Base-by-base conservation (phyloP, 2,797 vertebrate species). In the Merluccius polli region DNA sequence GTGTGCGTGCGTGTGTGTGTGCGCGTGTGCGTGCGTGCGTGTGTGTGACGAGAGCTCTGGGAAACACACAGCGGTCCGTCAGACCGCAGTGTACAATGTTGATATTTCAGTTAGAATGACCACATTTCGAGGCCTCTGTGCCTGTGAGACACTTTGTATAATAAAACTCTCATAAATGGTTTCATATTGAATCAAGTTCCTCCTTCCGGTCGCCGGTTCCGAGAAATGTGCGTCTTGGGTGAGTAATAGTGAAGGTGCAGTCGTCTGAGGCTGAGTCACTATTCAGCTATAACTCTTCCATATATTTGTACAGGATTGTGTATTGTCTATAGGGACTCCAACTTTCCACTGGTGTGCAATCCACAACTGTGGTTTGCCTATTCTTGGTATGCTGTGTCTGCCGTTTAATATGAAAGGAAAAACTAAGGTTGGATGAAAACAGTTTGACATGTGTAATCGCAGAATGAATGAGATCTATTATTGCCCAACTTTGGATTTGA, bases 181-280 rank as follows among this genome's bases (percentile, higher is more conserved):
- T 95, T 95, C 94, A 93, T 87, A 93, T 89, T 94, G 91, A 94
- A 94, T 93, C 84, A 84, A 91, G 93, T 94, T 95, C 94, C 93
- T 93, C 91, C 92, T 85, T 88, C 88, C 74, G 88, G 90, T 92
- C 88, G 88, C 85, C 83, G 87, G 90, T 95, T 95, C 93, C 93
- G 89, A 94, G 94, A 94, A 95, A 83, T 77, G 83, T 87, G 88
- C 85, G 83, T 87, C 81, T 75, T 76, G 71, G 81, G 83, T 94
- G 94, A 95, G 92, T 94, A 93, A 95, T 92, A 93, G 83, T 84
- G 92, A 93, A 92, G 90, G 86, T 91, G 82, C 84, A 86, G 81
- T 79, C 83, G 88, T 90, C 78, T 79, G 85, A 89, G 87, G 81
- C 83, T 91, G 89, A 93, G 86, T 92, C 90, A 93, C 35, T 35